Base-by-base conservation (phyloP, 2,888 invertebrate genomes). In the Saturnia japonica region DNA sequence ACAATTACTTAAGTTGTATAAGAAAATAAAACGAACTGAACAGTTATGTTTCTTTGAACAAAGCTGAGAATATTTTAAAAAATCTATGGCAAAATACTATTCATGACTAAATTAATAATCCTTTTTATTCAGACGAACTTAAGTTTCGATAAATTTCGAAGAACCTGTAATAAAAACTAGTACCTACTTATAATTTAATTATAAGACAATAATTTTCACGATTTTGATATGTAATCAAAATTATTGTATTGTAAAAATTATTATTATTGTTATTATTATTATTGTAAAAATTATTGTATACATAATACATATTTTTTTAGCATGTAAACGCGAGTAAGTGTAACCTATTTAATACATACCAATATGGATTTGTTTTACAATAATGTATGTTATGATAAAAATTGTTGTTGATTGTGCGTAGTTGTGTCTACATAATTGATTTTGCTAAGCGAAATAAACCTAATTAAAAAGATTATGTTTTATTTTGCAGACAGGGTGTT, bases 161-260 rank as follows among this genome's bases (percentile, higher is more conserved):
- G 47, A 4, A 19, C 8, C 19, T 19, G 19, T 19, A 16, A n/a
- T 22, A 54, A 7, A 60, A 22, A 9, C 57, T 25, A 25, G 25
- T 6, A 14, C 12, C 12, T 25, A 60, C 12, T 25, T 25, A 60
- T 60, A 14, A 28, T 28, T 60, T 14, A 60, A 14, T 14, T 57
- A 60, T 14, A 28, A 60, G 57, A 60, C 57, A 60, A 60, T 60
- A 60, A 60, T 60, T 60, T 60, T 25, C 28, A 60, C 11, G 25
- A 28, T 60, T 28, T 60, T 51, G 47, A 51, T 14, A n/a, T n/a
- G n/a, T n/a, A n/a, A n/a, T n/a, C n/a, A n/a, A n/a, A n/a, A n/a
- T n/a, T n/a, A n/a, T n/a, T n/a, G n/a, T n/a, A n/a, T n/a, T n/a
- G n/a, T n/a, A n/a, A n/a, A n/a, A n/a, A n/a, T n/a, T n/a, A n/a